phyloP scores from a whole-genome alignment of 2,888 invertebrate genomes.

The Acleris holmiana region DNA sequence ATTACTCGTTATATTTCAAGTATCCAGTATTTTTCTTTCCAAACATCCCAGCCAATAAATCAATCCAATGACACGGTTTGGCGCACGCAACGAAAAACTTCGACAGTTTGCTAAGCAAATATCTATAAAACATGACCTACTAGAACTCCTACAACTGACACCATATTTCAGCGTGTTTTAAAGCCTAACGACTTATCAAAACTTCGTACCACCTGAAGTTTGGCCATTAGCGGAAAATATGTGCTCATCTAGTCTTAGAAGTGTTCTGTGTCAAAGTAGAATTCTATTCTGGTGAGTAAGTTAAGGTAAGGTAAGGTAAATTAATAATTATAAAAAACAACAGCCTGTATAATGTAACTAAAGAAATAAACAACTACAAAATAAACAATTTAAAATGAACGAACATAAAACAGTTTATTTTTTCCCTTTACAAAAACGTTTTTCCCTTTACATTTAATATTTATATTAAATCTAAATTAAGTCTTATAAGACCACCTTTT shows the following conservation, averaged over 20 bases:
- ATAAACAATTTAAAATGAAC: too few relatives aligned
- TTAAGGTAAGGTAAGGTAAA: too few relatives aligned
- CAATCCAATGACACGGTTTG: constrained; percentile 14
- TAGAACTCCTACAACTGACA: constrained; percentile 20
- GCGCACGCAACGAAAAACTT: constrained; percentile 31
- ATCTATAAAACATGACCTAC: constrained; percentile 32
- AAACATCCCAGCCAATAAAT: neutral
- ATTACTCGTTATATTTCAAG: neutral
- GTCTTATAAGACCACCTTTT: too few relatives aligned
- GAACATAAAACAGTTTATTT: too few relatives aligned
- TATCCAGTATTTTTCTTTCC: neutral
- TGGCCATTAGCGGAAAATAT: constrained; percentile 78
- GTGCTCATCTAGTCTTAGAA: constrained; percentile 75
- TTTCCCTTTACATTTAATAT: too few relatives aligned
- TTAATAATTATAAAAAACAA: too few relatives aligned
- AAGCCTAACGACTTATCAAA: constrained; percentile 60
- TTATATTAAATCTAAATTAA: too few relatives aligned
- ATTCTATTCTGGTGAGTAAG: constrained; percentile 38
- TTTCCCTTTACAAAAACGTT: too few relatives aligned
- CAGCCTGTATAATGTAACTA: too few relatives aligned
- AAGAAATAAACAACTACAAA: too few relatives aligned
- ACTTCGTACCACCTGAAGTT: constrained; percentile 65
- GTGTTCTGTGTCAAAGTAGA: constrained; percentile 61
- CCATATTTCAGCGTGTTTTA: constrained; percentile 49
- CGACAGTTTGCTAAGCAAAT: constrained; percentile 32